A percentile compares a stretch with the other conserved stretches of the same genome.
Evolutionary conservation across 2,797 vertebrate genomes (phyloP).

Genomic region (Phalloptychus januarius): DNA sequence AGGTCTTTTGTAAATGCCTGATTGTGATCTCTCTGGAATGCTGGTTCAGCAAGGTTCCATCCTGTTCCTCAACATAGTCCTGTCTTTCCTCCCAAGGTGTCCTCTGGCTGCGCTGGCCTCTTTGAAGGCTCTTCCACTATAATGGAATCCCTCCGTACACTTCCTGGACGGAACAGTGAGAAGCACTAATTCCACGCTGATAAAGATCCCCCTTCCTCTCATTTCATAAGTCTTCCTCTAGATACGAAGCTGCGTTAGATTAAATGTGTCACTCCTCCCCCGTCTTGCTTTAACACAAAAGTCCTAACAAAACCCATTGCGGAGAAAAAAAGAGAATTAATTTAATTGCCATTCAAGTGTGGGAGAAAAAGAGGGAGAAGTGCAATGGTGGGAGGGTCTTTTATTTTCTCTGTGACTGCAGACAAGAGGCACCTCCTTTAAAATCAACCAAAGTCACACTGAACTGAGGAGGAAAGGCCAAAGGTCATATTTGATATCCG

Average conservation of each 20-base stretch:
- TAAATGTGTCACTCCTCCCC: slow-evolving; percentile 90
- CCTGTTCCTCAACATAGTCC: slow-evolving; percentile 88
- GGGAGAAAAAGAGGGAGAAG: slow-evolving; percentile 76
- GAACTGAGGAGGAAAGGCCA: slow-evolving; percentile 80
- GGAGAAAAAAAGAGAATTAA: slow-evolving; percentile 79
- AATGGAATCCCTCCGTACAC: slow-evolving; percentile 95
- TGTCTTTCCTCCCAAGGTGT: slow-evolving; percentile 97
- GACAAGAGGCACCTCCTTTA: slow-evolving; percentile 86
- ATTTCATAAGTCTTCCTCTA: slow-evolving; percentile 95
- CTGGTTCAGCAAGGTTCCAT: slow-evolving; percentile 97
- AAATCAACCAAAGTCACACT: slow-evolving; percentile 82
- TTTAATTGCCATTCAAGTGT: slow-evolving; percentile 95
- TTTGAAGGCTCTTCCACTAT: slow-evolving; percentile 88
- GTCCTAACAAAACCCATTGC: slow-evolving; percentile 67
- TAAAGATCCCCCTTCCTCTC: slow-evolving; percentile 96
- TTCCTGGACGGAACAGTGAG: slow-evolving; percentile 87
- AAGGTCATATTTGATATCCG: slow-evolving; percentile 85
- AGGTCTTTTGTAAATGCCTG: slow-evolving; percentile 88
- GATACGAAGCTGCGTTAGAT: slow-evolving; percentile 94
- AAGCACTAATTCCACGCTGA: slow-evolving; percentile 94
- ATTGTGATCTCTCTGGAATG: slow-evolving; percentile 95
- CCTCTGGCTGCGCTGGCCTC: slow-evolving; percentile 88
- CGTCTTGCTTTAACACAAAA: slow-evolving; percentile 67
- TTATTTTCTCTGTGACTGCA: slow-evolving; percentile 78
- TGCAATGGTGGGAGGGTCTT: slow-evolving; percentile 83